Conservation (phyloP, 2,113 vertebrate species). For the Oriolus oriolus region DNA sequence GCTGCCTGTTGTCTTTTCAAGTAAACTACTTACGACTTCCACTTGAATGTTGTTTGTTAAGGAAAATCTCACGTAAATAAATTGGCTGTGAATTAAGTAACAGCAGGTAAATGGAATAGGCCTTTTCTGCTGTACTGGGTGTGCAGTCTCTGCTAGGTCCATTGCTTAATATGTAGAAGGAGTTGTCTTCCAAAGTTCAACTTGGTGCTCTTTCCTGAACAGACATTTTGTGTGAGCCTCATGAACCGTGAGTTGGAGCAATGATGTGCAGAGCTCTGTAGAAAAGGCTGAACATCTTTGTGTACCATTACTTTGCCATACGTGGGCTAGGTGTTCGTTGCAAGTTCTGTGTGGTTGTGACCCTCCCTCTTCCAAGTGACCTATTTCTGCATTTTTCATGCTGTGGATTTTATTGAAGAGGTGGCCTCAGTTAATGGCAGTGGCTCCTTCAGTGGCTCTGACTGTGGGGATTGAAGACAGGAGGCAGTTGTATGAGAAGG, state of each 20-base stretch:
- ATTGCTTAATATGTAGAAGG: neutral
- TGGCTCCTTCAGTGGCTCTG: neutral
- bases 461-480: neutral
- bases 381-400: neutral
- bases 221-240: neutral
- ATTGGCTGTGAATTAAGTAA: neutral
- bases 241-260: rapidly evolving
- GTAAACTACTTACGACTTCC: neutral
- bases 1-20: neutral
- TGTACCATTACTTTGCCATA: neutral
- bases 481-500: neutral
- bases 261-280: neutral
- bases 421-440: neutral
- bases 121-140: neutral
- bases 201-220: neutral
- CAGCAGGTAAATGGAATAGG: neutral
- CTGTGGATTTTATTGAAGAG: neutral
- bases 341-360: neutral
- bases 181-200: neutral
- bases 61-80: neutral
- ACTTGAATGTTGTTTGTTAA: neutral
- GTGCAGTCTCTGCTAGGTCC: neutral
- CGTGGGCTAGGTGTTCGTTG: rapidly evolving
- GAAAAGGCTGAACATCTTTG: neutral
- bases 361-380: neutral